Base-by-base conservation (phyloP, 2,888 invertebrate genomes). In the Zele albiditarsus region DNA sequence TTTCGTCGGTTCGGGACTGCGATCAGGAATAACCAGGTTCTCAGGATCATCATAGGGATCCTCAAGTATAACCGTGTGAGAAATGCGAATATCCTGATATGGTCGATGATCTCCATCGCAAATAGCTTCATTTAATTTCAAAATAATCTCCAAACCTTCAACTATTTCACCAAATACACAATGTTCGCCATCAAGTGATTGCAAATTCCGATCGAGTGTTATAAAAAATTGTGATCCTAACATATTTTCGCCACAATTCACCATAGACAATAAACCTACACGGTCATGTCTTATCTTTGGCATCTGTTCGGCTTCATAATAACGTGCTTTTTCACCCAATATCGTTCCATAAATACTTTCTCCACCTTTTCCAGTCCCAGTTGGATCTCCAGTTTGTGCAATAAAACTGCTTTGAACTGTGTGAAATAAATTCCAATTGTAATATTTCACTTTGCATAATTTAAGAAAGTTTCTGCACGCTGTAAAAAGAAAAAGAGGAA, bases 311-410 rank as follows among this genome's bases (percentile, higher is more conserved):
- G 94, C 95, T 85, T 97, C 96, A 89, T 98, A 98, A 89, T 95
- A 99, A 49, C 95, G 92, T 77, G 96, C 97, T 49, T 95, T 92
- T 0, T 94, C 93, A 0, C 98, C 98, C 89, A 97, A 95, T n/a
- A 98, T 88, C 66, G 94, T 91, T 0, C 95, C 95, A 91, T 94
- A 97, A 72, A 98, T 91, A 0, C 98, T 98, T 87, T 96, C 94
- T 31, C 99, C 99, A 4, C 97, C 98, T 83, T 94, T 93, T 3
- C 98, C 96, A 77, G 94, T 94, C 0, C 97, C 97, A 0, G 95
- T 94, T 0, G 99, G 99, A 89, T 99, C 99, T 3, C 99, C 99
- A 46, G 98, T 97, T 91, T 99, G 99, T 0, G 98, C 99, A 79
- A 99, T 96, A 84, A 99, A 98, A 77, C 97, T 96, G 87, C 94